Evolutionary conservation across 2,888 invertebrate genomes (phyloP), one percentile per base, ranked within the genome.

Genomic region (Eupithecia tripunctaria): DNA sequence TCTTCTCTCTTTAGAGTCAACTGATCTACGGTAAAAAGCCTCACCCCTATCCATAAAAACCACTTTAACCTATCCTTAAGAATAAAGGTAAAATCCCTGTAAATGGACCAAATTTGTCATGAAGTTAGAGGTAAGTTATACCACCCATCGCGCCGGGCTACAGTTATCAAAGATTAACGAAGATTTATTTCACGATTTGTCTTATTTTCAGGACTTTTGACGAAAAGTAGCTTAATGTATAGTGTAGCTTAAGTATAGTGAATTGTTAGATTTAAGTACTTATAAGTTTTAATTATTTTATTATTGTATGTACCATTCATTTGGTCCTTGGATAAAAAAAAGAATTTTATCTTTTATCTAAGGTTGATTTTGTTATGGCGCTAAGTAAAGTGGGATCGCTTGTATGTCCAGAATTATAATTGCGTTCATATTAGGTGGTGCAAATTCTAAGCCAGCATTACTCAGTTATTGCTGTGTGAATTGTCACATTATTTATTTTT

Each of bases 121-220:
- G 85, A 87, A 86, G 86, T 85, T 86, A 85, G 82, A 83, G 78
- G 82, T 88, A 85, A 88, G 87, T 88, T 86, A 88, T 88, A 83
- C 83, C 82, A 83, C 80, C 85, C 86, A 87, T 84, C 79, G 80
- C 76, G 82, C 80, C 82, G 84, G 84, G 82, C 80, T 84, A 81
- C 85, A 85, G 88, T 88, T 89, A 88, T 89, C 88, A 87, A 84
- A 82, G 83, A 81, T 85, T 88, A 88, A 88, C 87, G 83, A 85
- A 85, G 89, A 89, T 87, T 88, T 88, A 88, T 89, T 73, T 73
- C 76, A 78, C 81, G 82, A 78, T 84, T 78, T 82, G 82, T 79
- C 82, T 82, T 84, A 82, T 84, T 82, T 83, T 67, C 67, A 64
- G 65, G 32, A 32, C n/a, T 63, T 62, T 62, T 63, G 29, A n/a